phyloP scores from a whole-genome alignment of 2,888 invertebrate species.

The Odiellus spinosus region DNA sequence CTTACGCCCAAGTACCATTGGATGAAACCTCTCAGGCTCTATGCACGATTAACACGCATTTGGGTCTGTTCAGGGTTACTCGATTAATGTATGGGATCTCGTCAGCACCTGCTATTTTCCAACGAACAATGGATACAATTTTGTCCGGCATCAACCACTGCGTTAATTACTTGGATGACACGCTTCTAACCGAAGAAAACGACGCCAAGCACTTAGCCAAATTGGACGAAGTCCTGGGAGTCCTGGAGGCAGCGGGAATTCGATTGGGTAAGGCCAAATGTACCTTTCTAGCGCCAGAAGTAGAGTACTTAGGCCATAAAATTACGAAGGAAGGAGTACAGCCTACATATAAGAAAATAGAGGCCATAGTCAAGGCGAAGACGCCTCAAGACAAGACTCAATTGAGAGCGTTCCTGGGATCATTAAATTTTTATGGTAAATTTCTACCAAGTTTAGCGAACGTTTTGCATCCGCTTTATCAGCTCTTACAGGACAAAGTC shows the following conservation, averaged over 20 bases:
- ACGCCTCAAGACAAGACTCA: constrained; percentile 21
- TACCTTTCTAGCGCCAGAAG: constrained; percentile 20
- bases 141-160: neutral
- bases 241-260: neutral
- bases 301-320: constrained; percentile 21
- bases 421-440: constrained; percentile 22
- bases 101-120: constrained; percentile 5
- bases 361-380: constrained; percentile 22
- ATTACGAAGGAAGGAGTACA: constrained; percentile 18
- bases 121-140: constrained; percentile 2
- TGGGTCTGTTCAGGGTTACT: neutral
- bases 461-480: constrained; percentile 20
- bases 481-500: constrained; percentile 15
- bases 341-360: constrained; percentile 18
- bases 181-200: neutral
- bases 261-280: neutral
- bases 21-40: neutral
- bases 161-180: neutral
- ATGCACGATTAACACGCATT: constrained; percentile 1
- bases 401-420: constrained; percentile 22
- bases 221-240: neutral
- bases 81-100: neutral
- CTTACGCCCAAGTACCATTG: neutral
- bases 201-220: neutral
- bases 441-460: constrained; percentile 22